phyloP scores from a whole-genome alignment of 1,140 invertebrate genomes.

The Copidosoma floridanum region DNA sequence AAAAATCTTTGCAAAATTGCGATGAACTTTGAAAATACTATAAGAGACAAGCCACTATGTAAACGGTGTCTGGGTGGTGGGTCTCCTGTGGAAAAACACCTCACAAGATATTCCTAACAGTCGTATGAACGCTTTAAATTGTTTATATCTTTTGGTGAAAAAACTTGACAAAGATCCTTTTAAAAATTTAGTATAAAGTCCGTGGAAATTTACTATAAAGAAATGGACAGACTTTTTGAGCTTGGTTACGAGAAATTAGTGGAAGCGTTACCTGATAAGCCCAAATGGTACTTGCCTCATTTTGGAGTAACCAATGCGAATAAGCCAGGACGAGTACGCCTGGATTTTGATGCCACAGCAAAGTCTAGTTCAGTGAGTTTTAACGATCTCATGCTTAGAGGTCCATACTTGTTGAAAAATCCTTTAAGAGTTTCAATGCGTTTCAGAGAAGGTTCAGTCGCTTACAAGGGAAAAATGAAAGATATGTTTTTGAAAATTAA shows the following conservation, averaged over 20 bases:
- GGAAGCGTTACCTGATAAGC: no score
- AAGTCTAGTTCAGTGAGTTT: background rate
- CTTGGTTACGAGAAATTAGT: background rate
- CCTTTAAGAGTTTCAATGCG: background rate
- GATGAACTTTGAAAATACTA: background rate
- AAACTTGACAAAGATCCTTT: background rate
- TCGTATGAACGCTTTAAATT: background rate
- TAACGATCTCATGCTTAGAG: background rate
- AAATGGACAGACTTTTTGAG: slow-evolving; percentile 5
- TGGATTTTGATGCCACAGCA: background rate
- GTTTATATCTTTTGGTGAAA: slow-evolving; percentile 12
- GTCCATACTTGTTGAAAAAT: background rate
- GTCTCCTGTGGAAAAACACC: slow-evolving; percentile 17
- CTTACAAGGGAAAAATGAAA: no score
- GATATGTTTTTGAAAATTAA: no score
- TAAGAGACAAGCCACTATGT: background rate
- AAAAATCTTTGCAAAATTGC: background rate
- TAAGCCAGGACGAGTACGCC: background rate
- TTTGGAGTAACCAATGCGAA: background rate
- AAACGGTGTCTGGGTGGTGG: slow-evolving; percentile 12
- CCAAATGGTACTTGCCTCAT: background rate
- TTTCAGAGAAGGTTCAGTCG: background rate
- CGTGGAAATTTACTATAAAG: background rate
- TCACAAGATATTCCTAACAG: background rate
- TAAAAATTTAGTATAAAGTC: no score